phyloP scores from a whole-genome alignment of 92 coral and sea anemone species.

The Epizoanthus illoricatus region DNA sequence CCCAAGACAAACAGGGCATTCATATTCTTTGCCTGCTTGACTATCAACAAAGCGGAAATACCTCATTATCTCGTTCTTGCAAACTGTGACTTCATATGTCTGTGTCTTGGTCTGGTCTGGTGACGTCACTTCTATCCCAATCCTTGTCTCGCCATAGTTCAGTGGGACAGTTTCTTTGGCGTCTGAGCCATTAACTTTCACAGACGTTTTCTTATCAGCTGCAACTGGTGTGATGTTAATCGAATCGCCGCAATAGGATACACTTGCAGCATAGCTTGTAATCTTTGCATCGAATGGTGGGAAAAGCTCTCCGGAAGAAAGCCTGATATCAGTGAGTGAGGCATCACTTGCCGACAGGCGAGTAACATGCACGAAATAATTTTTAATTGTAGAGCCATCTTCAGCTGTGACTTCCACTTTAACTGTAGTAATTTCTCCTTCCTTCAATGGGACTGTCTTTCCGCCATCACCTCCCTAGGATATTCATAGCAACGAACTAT shows the following conservation, averaged over 20 bases:
- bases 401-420: slow-evolving; percentile 96
- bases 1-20: slow-evolving; percentile 89
- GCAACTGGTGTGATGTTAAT: slow-evolving; percentile 68
- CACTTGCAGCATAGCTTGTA: slow-evolving; percentile 58
- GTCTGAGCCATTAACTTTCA: slow-evolving; percentile 65
- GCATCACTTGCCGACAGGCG: slow-evolving; percentile 94
- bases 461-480: slow-evolving; percentile 84
- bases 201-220: slow-evolving; percentile 77
- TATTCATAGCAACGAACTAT: not conserved
- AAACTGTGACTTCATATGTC: slow-evolving; percentile 58
- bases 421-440: slow-evolving; percentile 78
- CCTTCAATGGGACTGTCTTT: slow-evolving; percentile 72
- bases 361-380: slow-evolving; percentile 74
- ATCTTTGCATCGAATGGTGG: slow-evolving; percentile 70
- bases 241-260: slow-evolving; percentile 57
- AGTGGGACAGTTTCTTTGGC: slow-evolving; percentile 60
- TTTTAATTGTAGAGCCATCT: slow-evolving; percentile 89
- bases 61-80: slow-evolving; percentile 61
- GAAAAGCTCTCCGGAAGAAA: slow-evolving; percentile 60
- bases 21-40: slow-evolving; percentile 42
- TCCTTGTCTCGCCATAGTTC: slow-evolving; percentile 80
- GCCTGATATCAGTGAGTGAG: slow-evolving; percentile 66
- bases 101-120: slow-evolving; percentile 73
- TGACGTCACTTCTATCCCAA: slow-evolving; percentile 85
- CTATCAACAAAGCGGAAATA: slow-evolving; percentile 58